Conservation (phyloP, 2,888 invertebrate genomes). For the Taenaris catops region DNA sequence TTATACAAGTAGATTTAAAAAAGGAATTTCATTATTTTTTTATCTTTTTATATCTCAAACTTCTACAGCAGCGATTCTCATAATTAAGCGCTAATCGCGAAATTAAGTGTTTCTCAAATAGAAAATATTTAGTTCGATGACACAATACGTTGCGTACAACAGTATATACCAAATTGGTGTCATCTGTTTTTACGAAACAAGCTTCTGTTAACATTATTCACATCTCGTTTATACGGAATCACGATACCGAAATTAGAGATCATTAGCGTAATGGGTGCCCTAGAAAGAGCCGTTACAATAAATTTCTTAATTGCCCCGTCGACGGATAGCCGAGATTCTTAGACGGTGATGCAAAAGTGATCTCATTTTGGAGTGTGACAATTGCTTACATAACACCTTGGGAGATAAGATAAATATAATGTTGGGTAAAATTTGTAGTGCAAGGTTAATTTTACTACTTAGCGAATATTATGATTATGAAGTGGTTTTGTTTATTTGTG, state of each 20-base stretch:
- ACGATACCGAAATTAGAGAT: constrained; percentile 49
- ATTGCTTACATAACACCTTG: constrained; percentile 20
- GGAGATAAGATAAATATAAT: constrained; percentile 16
- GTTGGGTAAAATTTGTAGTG: constrained; percentile 7
- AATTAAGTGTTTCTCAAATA: too few species aligned
- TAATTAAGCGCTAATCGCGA: too few species aligned
- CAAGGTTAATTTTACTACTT: constrained; percentile 14
- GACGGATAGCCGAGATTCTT: constrained; percentile 59
- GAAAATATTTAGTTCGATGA: too few species aligned
- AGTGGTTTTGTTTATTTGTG: neutral
- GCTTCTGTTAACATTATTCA: constrained; percentile 11
- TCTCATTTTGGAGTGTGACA: constrained; percentile 37
- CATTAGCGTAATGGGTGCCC: constrained; percentile 65
- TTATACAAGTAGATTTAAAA: too few species aligned
- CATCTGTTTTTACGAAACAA: constrained; percentile 10
- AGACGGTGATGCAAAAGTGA: constrained; percentile 65
- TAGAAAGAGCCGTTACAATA: constrained; percentile 63
- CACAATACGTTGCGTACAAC: too few species aligned
- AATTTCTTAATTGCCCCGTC: constrained; percentile 70
- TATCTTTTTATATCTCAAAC: too few species aligned
- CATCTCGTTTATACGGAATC: constrained; percentile 25
- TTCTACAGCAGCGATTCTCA: too few species aligned
- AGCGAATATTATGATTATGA: too few species aligned
- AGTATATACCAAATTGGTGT: constrained; percentile 4
- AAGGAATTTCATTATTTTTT: too few species aligned